A percentile compares a stretch with the other conserved stretches of the same genome.
Evolutionary conservation across 2,797 vertebrate genomes (phyloP).

Genomic region (Eidolon dupreanum): DNA sequence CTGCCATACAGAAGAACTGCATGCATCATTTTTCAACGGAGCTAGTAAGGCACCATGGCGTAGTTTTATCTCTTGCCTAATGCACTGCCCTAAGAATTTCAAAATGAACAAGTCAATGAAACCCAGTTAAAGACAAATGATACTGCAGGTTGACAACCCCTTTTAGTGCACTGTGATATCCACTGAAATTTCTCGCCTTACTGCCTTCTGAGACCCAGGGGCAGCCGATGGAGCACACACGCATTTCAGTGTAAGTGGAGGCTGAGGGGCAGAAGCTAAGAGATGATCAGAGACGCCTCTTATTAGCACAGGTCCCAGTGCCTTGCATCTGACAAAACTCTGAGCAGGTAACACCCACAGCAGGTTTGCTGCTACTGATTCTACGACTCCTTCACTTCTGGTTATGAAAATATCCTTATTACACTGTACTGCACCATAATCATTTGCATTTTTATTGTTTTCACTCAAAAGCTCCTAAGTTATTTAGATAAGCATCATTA

Average conservation of each 20-base stretch:
- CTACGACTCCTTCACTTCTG: neutral
- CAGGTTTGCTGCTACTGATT: neutral
- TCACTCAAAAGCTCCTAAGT: slow-evolving; percentile 68
- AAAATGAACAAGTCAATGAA: neutral
- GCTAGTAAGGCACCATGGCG: rapidly evolving
- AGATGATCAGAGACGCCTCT: neutral
- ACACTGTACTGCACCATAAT: neutral
- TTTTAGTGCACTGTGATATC: neutral
- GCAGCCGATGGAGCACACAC: neutral
- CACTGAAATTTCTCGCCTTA: neutral
- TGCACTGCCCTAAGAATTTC: neutral
- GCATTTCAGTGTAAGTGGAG: neutral
- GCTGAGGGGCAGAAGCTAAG: neutral
- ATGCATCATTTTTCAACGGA: neutral
- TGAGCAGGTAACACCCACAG: too few species aligned
- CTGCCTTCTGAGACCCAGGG: neutral
- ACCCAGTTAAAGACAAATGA: neutral
- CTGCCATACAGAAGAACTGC: rapidly evolving
- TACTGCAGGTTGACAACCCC: neutral
- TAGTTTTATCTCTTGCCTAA: neutral
- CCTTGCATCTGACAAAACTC: neutral
- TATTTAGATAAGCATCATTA: slow-evolving; percentile 77
- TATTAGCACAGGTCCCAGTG: rapidly evolving
- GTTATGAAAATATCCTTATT: slow-evolving; percentile 61
- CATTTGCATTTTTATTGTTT: slow-evolving; percentile 80